phyloP scores from a whole-genome alignment of 2,888 invertebrate species.

The Tinea trinotella region DNA sequence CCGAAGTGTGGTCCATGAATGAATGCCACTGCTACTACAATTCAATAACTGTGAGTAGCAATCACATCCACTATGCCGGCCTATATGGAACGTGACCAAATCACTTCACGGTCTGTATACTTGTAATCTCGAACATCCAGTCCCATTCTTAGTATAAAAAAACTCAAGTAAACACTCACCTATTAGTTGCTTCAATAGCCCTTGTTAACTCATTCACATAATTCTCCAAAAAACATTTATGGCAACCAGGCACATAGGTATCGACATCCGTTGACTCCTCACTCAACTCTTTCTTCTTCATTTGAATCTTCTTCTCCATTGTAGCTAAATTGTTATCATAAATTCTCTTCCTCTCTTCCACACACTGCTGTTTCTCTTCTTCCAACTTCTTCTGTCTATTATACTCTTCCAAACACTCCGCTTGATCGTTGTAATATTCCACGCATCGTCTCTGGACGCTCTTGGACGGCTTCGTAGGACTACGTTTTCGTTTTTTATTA shows the following conservation, averaged over 20 bases:
- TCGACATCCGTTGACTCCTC: slow-evolving; percentile 62
- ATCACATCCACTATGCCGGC: too few relatives aligned
- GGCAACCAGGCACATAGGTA: slow-evolving; percentile 53
- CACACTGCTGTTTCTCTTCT: slow-evolving; percentile 49
- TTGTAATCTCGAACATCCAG: too few relatives aligned
- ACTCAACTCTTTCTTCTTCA: slow-evolving; percentile 44
- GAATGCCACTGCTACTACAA: too few relatives aligned
- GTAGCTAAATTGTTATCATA: slow-evolving; percentile 41
- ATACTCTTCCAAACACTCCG: slow-evolving; percentile 71
- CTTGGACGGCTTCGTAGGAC: slow-evolving; percentile 57
- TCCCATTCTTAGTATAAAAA: too few relatives aligned
- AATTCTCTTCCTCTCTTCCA: slow-evolving; percentile 49
- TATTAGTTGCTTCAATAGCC: slow-evolving; percentile 53
- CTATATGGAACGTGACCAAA: too few relatives aligned
- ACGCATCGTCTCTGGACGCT: slow-evolving; percentile 46
- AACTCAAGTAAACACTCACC: too few relatives aligned
- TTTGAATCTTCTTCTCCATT: slow-evolving; percentile 48
- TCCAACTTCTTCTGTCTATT: slow-evolving; percentile 50
- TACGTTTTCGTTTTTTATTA: slow-evolving; percentile 48
- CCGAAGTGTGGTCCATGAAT: too few relatives aligned
- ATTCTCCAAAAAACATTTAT: slow-evolving; percentile 65
- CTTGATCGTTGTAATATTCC: slow-evolving; percentile 77
- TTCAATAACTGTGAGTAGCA: too few relatives aligned
- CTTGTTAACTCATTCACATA: slow-evolving; percentile 62
- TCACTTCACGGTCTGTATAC: too few relatives aligned